A percentile compares a stretch with the other conserved stretches of the same genome.
Conservation (phyloP, 2,113 vertebrate genomes). For the Potamarius usumacintae region DNA sequence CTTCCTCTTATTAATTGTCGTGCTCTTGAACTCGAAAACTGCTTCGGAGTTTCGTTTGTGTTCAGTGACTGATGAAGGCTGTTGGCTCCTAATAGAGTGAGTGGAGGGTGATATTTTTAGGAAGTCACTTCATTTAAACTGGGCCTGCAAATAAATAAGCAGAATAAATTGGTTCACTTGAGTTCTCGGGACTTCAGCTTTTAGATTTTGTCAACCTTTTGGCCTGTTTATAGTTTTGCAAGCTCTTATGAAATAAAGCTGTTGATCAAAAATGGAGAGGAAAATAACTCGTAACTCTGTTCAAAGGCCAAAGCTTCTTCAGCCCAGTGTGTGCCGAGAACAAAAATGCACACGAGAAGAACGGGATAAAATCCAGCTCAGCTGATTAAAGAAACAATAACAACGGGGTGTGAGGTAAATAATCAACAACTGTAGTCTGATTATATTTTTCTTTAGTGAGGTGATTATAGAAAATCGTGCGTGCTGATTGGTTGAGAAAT, state of each 20-base stretch:
- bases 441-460: too few relatives aligned
- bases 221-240: not conserved
- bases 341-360: not conserved
- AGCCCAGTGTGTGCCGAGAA: not conserved
- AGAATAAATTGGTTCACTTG: not conserved
- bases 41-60: not conserved
- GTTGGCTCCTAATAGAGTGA: not conserved
- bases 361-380: not conserved
- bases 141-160: not conserved
- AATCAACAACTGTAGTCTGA: too few relatives aligned
- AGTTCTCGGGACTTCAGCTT: not conserved
- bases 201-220: not conserved
- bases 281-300: not conserved
- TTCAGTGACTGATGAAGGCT: not conserved
- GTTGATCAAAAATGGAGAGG: not conserved
- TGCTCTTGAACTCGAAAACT: not conserved
- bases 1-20: not conserved
- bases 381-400: too few relatives aligned
- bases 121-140: not conserved
- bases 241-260: not conserved
- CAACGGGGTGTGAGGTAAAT: too few relatives aligned
- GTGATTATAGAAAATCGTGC: too few relatives aligned
- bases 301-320: not conserved
- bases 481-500: too few relatives aligned
- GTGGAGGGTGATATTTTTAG: not conserved